These are phyloP conservation scores for Merodon equestris DNA, from an alignment of 2,888 invertebrate species.

Conservation along the genomic window DNA sequence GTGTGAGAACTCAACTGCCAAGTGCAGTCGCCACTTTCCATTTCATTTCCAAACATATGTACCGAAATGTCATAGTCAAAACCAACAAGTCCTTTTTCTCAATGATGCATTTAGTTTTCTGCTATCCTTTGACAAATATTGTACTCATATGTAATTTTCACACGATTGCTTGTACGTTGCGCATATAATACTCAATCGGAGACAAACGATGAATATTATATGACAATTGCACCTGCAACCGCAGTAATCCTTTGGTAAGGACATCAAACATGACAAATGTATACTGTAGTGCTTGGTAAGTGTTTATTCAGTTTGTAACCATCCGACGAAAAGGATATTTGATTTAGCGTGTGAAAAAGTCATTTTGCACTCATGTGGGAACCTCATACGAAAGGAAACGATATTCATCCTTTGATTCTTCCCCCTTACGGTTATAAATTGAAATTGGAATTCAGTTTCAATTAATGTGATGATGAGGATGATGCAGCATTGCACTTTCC, in stretches of 20 bases:
- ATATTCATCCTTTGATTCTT: constrained; percentile 21
- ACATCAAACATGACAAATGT: constrained; percentile 25
- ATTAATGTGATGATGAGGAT: constrained; percentile 25
- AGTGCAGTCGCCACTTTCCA: constrained; percentile 55
- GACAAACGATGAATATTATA: background rate
- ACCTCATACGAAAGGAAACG: constrained; percentile 32
- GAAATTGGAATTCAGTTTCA: constrained; percentile 45
- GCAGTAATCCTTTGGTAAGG: constrained; percentile 48
- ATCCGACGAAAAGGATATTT: constrained; percentile 14
- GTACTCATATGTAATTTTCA: constrained; percentile 39
- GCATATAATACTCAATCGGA: background rate
- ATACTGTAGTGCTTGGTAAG: constrained; percentile 16
- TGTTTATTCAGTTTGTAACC: constrained; percentile 36
- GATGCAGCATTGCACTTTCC: constrained; percentile 47
- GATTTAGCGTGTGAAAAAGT: constrained; percentile 44
- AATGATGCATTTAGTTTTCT: constrained; percentile 50
- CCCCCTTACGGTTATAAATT: background rate
- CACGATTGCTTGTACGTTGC: constrained; percentile 32
- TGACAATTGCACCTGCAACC: constrained; percentile 53
- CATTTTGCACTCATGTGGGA: constrained; percentile 45
- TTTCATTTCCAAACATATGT: constrained; percentile 36
- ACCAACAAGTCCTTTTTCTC: constrained; percentile 53
- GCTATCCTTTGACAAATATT: constrained; percentile 63
- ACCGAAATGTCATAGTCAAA: constrained; percentile 5
- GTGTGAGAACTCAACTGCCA: constrained; percentile 37